Evolutionary conservation across 2,113 vertebrate species (phyloP).

Genomic region (Pungitius pungitius): DNA sequence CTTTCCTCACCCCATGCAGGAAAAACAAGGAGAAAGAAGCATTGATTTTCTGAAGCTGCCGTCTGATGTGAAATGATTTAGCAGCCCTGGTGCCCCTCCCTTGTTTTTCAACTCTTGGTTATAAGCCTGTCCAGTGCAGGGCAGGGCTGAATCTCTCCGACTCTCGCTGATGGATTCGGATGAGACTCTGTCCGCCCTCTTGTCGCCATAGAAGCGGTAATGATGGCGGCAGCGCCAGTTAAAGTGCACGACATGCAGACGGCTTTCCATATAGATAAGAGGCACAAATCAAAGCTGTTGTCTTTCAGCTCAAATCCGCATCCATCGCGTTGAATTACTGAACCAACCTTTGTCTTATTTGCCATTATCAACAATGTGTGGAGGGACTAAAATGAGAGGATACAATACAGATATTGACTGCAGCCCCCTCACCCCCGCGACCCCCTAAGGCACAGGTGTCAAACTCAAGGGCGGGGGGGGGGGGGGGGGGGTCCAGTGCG

Average conservation of each 20-base stretch:
- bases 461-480: too few species aligned
- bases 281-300: slow-evolving; percentile 72
- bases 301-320: slow-evolving; percentile 75
- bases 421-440: too few species aligned
- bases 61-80: slow-evolving; percentile 68
- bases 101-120: slow-evolving; percentile 55
- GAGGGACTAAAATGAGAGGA: slow-evolving; percentile 47
- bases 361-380: slow-evolving; percentile 59
- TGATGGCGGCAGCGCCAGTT: slow-evolving; percentile 75
- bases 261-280: slow-evolving; percentile 76
- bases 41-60: slow-evolving; percentile 70
- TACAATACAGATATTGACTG: slow-evolving; percentile 20
- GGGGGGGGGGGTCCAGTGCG: too few species aligned
- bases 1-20: slow-evolving; percentile 23
- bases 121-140: slow-evolving; percentile 58
- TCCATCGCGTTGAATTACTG: slow-evolving; percentile 79
- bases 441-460: too few species aligned
- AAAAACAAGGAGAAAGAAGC: slow-evolving; percentile 9
- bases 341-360: slow-evolving; percentile 69
- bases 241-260: slow-evolving; percentile 69
- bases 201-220: slow-evolving; percentile 74
- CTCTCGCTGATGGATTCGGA: slow-evolving; percentile 73
- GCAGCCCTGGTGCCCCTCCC: slow-evolving; percentile 41
- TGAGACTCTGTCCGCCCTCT: slow-evolving; percentile 71
- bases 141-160: slow-evolving; percentile 73